These are phyloP conservation scores for Centrocercus urophasianus DNA, from an alignment of 2,113 vertebrate species.

Conservation along the genomic window DNA sequence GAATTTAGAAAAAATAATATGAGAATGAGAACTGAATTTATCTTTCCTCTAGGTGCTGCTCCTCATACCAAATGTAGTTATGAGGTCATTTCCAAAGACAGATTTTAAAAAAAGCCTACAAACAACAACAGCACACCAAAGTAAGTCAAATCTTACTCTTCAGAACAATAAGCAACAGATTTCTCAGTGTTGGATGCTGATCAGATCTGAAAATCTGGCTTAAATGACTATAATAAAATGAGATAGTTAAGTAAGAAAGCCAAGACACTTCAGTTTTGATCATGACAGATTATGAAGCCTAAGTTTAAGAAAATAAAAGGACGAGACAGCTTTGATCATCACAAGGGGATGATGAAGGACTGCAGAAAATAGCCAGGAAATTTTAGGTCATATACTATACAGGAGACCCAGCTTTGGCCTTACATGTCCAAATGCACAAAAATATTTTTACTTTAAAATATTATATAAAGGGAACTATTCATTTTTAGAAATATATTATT, in stretches of 20 bases:
- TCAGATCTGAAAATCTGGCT: neutral
- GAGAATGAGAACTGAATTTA: neutral
- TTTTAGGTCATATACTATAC: neutral
- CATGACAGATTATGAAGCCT: neutral
- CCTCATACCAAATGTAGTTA: neutral
- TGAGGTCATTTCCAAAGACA: neutral
- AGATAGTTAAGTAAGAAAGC: neutral
- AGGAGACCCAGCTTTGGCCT: neutral
- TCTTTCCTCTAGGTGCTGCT: neutral
- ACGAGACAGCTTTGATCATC: neutral
- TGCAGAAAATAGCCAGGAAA: neutral
- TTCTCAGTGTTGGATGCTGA: neutral
- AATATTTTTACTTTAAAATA: neutral
- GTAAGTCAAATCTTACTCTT: neutral
- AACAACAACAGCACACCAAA: neutral
- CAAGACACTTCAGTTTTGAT: neutral
- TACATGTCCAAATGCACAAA: neutral
- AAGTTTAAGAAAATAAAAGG: neutral
- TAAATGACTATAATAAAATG: neutral
- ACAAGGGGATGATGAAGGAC: neutral
- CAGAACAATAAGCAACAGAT: neutral
- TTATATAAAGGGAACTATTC: neutral
- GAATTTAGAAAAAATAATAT: neutral
- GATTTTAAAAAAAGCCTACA: neutral
- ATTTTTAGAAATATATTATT: neutral